Evolutionary conservation across 2,888 invertebrate genomes (phyloP).

Genomic region (Euplagia quadripunctaria): DNA sequence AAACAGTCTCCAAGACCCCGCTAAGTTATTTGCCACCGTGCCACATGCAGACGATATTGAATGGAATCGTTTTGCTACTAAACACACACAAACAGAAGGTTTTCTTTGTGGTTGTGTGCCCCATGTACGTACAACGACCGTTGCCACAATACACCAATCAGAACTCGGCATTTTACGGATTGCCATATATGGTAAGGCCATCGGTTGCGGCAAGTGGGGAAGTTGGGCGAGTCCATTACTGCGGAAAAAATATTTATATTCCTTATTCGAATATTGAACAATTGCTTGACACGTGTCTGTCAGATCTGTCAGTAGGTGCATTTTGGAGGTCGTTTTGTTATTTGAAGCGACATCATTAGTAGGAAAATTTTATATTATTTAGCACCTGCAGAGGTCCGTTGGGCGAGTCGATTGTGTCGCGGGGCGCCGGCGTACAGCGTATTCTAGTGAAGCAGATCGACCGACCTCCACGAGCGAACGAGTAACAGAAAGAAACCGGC

Average conservation of each 20-base stretch:
- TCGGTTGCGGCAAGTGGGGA: constrained; percentile 84
- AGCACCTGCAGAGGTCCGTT: constrained; percentile 73
- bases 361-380: constrained; percentile 64
- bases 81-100: constrained; percentile 59
- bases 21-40: constrained; percentile 50
- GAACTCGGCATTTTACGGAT: constrained; percentile 89
- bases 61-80: constrained; percentile 72
- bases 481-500: constrained; percentile 76
- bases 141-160: constrained; percentile 89
- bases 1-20: constrained; percentile 43
- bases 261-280: constrained; percentile 71
- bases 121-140: constrained; percentile 81
- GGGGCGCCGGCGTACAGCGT: constrained; percentile 74
- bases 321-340: constrained; percentile 67
- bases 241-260: constrained; percentile 66
- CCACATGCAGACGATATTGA: constrained; percentile 58
- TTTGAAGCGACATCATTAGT: constrained; percentile 56
- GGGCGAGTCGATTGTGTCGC: constrained; percentile 75
- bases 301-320: constrained; percentile 54
- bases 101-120: constrained; percentile 62
- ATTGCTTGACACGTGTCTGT: constrained; percentile 66
- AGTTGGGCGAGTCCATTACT: constrained; percentile 82
- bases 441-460: constrained; percentile 79
- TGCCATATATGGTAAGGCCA: constrained; percentile 94
- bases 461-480: constrained; percentile 71